Evolutionary conservation across 2,888 invertebrate species (phyloP), one percentile per base, ranked within the genome.

Genomic region (Lasioglossum zephyrum): DNA sequence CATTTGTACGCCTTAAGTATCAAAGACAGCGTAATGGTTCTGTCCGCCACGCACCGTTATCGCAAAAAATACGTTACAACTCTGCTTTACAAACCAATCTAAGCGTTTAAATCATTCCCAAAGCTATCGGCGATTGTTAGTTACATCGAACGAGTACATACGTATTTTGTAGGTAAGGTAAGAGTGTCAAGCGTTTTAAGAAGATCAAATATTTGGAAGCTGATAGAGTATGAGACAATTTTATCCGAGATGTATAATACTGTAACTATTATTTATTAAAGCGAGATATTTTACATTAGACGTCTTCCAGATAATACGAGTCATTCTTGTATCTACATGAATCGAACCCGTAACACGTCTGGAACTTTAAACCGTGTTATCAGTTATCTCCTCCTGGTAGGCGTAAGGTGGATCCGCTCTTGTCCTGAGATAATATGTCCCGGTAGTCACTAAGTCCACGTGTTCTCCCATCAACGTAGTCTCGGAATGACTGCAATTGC

Each of bases 51-150:
- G 8, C 99, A 99, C 95, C 97, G 99, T 88, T 99, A 99, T 95
- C 97, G 99, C 89, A 99, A 99, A 96, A 99, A 99, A 96, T 99
- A 99, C 96, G 99, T 99, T 63, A 99, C 99, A 36, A 99, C 99
- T 39, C 96, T 99, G 84, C 96, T 99, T 22, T 99, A 99, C 96
- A 99, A 99, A 95, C 99, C 99, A 77, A 99, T 99, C 93, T 98
- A 97, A 96, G 77, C 79, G 36, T 84, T 63, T 66, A 41, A 72
- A 73, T 87, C 81, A 92, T 92, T 93, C 90, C 89, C 81, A 74
- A 86, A 75, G 87, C 79, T 74, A 26, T 84, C 74, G 77, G 78
- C 79, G 66, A 79, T 73, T 76, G 39, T 85, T 89, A 87, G 84
- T 84, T 86, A 79, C 87, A 77, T 74, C 72, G 49, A 75, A 86